phyloP scores from a whole-genome alignment of 1,140 invertebrate genomes.

The Adelges cooleyi region DNA sequence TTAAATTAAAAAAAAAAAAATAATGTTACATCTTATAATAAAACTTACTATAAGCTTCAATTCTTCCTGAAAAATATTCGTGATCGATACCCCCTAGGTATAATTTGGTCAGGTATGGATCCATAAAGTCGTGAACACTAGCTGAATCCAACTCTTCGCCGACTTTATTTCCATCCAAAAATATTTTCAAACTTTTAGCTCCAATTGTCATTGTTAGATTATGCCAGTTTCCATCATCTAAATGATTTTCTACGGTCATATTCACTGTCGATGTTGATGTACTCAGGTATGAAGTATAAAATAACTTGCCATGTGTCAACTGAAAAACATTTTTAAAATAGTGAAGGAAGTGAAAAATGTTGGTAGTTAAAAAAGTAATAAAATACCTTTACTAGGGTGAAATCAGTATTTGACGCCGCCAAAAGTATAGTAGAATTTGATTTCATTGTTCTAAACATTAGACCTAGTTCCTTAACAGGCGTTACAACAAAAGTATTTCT shows the following conservation, averaged over 20 bases:
- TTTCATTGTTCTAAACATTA: constrained; percentile 70
- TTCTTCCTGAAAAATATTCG: constrained; percentile 44
- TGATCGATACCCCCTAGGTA: constrained; percentile 58
- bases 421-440: constrained; percentile 67
- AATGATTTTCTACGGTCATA: constrained; percentile 51
- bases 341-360: too few relatives aligned
- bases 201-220: constrained; percentile 60
- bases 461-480: constrained; percentile 56
- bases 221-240: constrained; percentile 74
- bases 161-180: constrained; percentile 55
- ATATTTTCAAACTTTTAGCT: constrained; percentile 54
- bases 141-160: constrained; percentile 73
- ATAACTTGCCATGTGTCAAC: constrained; percentile 1
- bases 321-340: too few relatives aligned
- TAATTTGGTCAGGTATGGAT: constrained; percentile 71
- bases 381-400: constrained; percentile 63
- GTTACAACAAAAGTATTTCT: constrained; percentile 15
- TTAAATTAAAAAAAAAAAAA: background rate
- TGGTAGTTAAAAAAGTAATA: too few relatives aligned
- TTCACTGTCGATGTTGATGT: constrained; percentile 46
- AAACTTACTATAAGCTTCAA: constrained; percentile 40
- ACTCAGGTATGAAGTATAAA: constrained; percentile 15
- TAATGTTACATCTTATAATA: background rate
- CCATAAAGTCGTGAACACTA: constrained; percentile 80
- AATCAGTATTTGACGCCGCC: constrained; percentile 75